Conservation (phyloP, 2,113 vertebrate species). For the Peromyscus californicus region DNA sequence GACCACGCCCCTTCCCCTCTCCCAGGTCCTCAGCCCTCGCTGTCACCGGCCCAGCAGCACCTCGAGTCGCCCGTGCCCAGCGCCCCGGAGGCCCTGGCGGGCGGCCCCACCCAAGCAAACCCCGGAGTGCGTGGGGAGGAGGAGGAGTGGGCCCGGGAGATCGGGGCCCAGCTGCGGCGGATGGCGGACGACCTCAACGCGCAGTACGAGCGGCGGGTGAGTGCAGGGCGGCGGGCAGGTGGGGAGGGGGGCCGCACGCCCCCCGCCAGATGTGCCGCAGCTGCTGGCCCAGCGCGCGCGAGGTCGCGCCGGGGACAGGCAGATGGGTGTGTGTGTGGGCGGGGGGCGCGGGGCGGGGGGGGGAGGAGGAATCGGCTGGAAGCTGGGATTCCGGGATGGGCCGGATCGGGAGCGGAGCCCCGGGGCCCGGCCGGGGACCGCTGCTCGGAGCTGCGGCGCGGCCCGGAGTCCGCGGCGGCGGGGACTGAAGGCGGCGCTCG, state of each 20-base stretch:
- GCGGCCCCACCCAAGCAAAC: conserved; percentile 81
- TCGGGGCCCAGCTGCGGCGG: conserved; percentile 83
- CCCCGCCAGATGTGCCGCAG: conserved; percentile 83
- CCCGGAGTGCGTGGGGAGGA: conserved; percentile 80
- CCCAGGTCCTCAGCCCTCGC: conserved; percentile 74
- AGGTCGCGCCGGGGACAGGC: conserved; percentile 79
- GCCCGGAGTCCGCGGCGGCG: neutral
- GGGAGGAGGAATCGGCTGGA: neutral
- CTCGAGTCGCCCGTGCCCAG: conserved; percentile 78
- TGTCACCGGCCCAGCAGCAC: conserved; percentile 72
- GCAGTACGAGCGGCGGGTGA: conserved; percentile 83
- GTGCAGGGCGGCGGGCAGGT: conserved; percentile 79
- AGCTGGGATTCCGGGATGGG: neutral
- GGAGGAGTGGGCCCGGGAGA: conserved; percentile 82
- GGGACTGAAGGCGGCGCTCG: conserved; percentile 76
- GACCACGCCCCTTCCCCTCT: conserved; percentile 64
- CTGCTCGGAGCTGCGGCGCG: neutral
- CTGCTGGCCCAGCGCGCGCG: conserved; percentile 72
- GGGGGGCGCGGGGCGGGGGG: accelerated
- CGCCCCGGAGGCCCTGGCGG: conserved; percentile 81
- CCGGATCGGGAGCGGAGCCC: neutral
- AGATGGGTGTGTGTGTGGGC: neutral
- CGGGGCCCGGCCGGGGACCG: neutral
- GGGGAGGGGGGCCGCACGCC: conserved; percentile 63
- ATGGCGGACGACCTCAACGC: conserved; percentile 85